Percentiles rank a stretch among this genome's conserved stretches.
phyloP scores from a whole-genome alignment of 2,797 vertebrate genomes.

The Champsocephalus esox region DNA sequence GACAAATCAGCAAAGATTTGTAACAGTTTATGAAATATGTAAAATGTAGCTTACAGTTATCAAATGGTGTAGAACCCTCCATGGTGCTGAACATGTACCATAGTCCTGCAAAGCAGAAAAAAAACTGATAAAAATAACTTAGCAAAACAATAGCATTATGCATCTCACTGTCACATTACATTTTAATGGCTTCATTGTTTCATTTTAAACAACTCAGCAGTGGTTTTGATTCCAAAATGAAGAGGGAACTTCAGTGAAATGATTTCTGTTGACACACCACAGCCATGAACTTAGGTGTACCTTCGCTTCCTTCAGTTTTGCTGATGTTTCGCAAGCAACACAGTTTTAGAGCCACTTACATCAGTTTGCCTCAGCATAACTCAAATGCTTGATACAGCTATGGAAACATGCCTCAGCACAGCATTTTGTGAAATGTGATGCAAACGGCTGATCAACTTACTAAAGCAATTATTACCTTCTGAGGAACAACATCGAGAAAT shows the following conservation, averaged over 20 bases:
- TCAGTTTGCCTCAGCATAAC: constrained; percentile 63
- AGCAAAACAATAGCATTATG: not conserved
- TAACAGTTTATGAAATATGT: not conserved
- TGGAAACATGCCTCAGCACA: constrained; percentile 32
- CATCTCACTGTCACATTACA: not conserved
- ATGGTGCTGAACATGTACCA: constrained; percentile 15
- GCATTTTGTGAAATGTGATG: constrained; percentile 28
- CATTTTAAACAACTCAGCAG: not conserved
- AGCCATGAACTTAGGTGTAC: constrained; percentile 23
- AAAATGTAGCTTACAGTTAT: not conserved
- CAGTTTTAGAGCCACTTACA: constrained; percentile 54
- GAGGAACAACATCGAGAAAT: constrained; percentile 3
- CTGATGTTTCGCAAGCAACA: constrained; percentile 59
- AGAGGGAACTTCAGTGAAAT: not conserved
- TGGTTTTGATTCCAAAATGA: not conserved
- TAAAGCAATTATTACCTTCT: not conserved
- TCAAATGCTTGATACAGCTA: constrained; percentile 31
- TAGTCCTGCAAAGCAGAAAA: not conserved
- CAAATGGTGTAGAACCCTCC: constrained; percentile 12
- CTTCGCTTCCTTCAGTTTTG: constrained; percentile 52
- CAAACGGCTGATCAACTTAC: constrained; percentile 14
- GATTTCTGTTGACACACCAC: not conserved
- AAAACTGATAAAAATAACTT: not conserved
- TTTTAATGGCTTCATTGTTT: not conserved
- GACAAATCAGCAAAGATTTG: not conserved